These are phyloP conservation scores for Pasiphila rectangulata DNA, from an alignment of 2,888 invertebrate genomes.

Conservation along the genomic window DNA sequence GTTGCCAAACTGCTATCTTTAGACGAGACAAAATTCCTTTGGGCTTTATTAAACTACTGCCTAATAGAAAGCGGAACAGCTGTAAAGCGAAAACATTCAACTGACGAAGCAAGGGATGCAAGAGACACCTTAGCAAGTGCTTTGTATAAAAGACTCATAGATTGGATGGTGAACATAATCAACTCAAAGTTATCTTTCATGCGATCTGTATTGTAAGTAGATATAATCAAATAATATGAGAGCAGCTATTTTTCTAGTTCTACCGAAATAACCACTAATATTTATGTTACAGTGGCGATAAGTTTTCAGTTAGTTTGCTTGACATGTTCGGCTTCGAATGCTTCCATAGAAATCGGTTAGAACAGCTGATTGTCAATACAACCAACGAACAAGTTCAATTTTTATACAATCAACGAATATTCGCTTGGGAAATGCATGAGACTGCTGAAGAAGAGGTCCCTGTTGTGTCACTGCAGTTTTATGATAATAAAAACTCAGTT, in stretches of 20 bases:
- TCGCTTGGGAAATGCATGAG: constrained; percentile 93
- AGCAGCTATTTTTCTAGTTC: background rate
- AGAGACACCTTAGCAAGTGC: constrained; percentile 92
- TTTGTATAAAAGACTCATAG: constrained; percentile 90
- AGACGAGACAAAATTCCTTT: constrained; percentile 90
- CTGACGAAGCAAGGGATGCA: constrained; percentile 90
- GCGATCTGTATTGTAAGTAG: constrained; percentile 92
- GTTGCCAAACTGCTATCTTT: constrained; percentile 88
- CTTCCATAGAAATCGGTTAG: constrained; percentile 90
- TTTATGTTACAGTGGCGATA: constrained; percentile 86
- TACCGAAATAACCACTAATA: background rate
- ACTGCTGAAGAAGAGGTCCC: constrained; percentile 90
- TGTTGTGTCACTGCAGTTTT: constrained; percentile 86
- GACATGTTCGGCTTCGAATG: constrained; percentile 97
- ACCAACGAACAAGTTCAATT: constrained; percentile 97
- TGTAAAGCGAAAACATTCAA: constrained; percentile 84
- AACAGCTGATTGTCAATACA: constrained; percentile 93
- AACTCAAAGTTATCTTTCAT: constrained; percentile 91
- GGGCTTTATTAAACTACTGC: constrained; percentile 93
- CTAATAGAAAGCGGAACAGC: constrained; percentile 87
- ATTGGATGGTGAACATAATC: constrained; percentile 92
- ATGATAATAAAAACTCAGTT: constrained; percentile 93
- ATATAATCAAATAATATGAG: background rate
- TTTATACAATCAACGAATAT: constrained; percentile 94
- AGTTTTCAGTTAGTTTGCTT: constrained; percentile 88